Evolutionary conservation across 2,888 invertebrate species (phyloP), one percentile per base, ranked within the genome.

Genomic region (Lithosia quadra): DNA sequence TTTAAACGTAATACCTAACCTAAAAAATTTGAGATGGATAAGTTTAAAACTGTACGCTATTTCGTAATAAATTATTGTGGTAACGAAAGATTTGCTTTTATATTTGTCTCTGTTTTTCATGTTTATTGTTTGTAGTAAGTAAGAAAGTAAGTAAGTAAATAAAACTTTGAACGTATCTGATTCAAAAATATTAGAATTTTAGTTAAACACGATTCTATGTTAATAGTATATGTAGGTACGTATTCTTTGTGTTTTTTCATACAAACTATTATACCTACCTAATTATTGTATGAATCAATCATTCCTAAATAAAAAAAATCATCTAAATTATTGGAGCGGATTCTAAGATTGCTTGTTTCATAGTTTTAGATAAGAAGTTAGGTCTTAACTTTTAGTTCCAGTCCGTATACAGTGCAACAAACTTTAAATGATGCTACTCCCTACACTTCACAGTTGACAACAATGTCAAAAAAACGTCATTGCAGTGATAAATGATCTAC

Each of bases 401-500:
- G 4, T 33, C 15, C 10, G 1, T 7, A 11, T 22, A n/a, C 18
- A 65, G n/a, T 11, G 28, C 57, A 66, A 43, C 39, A 21, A 49
- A 68, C 64, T 62, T 56, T 62, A 78, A 76, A 21, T 10, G 69
- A 24, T 36, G 58, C 49, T n/a, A 69, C 63, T 63, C 65, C 24
- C 36, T 9, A 49, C 49, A 56, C 15, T 34, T 56, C 57, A 24
- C 28, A 39, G 49, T 62, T 65, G 68, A 60, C 72, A 72, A 75
- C 36, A 65, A 60, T 69, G 75, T 64, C 43, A 58, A 74, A 80
- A 81, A 77, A 72, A 71, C 63, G 62, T 73, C 80, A 81, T 81
- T 75, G 72, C 76, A 71, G 68, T 85, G 85, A 86, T 82, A 82
- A 86, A 87, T 84, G 81, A 73, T 80, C 72, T 71, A 68, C 75